These are phyloP conservation scores for Cataglyphis rosenhaueri DNA, from an alignment of 2,888 invertebrate species.

Conservation along the genomic window DNA sequence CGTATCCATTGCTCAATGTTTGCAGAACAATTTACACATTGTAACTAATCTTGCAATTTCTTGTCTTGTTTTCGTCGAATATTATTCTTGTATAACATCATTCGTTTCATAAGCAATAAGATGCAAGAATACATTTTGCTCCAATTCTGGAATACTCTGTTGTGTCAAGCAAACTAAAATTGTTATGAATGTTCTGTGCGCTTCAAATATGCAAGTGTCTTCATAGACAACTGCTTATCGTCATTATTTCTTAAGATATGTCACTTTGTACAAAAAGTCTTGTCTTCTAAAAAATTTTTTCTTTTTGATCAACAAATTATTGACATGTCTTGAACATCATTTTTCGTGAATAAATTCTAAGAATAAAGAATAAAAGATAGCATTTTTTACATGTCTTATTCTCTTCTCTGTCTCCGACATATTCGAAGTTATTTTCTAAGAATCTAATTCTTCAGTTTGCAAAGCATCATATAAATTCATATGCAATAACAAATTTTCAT, in stretches of 20 bases:
- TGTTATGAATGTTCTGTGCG: conserved; percentile 64
- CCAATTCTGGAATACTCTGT: conserved; percentile 45
- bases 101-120: conserved; percentile 8
- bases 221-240: conserved; percentile 47
- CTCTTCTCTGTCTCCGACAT: not conserved
- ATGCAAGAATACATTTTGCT: conserved; percentile 16
- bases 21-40: conserved; percentile 13
- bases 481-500: not conserved
- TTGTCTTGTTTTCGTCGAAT: not conserved
- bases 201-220: conserved; percentile 58
- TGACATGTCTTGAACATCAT: conserved; percentile 44
- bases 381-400: not conserved
- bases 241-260: conserved; percentile 67
- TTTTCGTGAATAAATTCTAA: conserved; percentile 27
- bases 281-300: conserved; percentile 41
- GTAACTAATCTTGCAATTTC: conserved; percentile 1
- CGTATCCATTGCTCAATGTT: conserved; percentile 28
- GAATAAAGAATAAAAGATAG: not conserved
- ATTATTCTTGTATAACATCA: not conserved
- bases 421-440: not conserved
- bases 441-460: not conserved
- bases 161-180: conserved; percentile 51
- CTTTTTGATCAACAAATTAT: conserved; percentile 42
- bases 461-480: not conserved
- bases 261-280: conserved; percentile 68